Base-by-base conservation (phyloP, 2,113 vertebrate genomes). In the Camelus bactrianus region DNA sequence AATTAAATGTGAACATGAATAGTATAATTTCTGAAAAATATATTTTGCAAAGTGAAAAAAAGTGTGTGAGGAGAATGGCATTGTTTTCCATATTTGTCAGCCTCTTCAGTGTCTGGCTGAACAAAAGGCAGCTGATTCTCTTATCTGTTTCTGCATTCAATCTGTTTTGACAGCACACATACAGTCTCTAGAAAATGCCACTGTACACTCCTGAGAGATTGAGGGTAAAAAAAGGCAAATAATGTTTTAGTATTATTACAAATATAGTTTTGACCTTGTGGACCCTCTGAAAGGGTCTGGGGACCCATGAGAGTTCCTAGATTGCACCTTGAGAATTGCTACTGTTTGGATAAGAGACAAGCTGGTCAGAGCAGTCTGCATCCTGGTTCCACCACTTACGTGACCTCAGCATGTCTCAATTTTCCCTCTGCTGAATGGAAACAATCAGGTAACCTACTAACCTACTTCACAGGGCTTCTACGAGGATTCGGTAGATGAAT, bases 31-130 rank as follows among this genome's bases (percentile, higher is more conserved):
- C 73, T 80, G 58, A 82, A 76, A 77, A 93, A 26, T 17, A 48
- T 42, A 72, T 81, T 83, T 70, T 77, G 30, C 32, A 93, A 95
- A 75, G 50, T 28, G 38, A 42, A 56, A 82, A 90, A 91, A 35
- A 58, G 32, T n/a, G 28, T 82, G 6, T 46, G 54, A 89, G 22
- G 38, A 93, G 11, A 79, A 32, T 22, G 38, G 52, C 30, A 60
- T 42, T 60, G 19, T 73, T 92, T 75, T 42, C 15, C 35, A 42
- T 73, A 73, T 85, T 5, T 75, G 28, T 28, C 22, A 56, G 72
- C 58, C 62, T 89, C 77, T 38, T 67, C 30, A 11, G 62, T 3
- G 17, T 38, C 30, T 64, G 16, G 5, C 38, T 95, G 73, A 28
- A 22, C 16, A 48, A 19, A 38, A 90, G 60, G 50, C 20, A 77